Evolutionary conservation across 2,888 invertebrate genomes (phyloP), one percentile per base, ranked within the genome.

Genomic region (Ischnus inquisitorius): DNA sequence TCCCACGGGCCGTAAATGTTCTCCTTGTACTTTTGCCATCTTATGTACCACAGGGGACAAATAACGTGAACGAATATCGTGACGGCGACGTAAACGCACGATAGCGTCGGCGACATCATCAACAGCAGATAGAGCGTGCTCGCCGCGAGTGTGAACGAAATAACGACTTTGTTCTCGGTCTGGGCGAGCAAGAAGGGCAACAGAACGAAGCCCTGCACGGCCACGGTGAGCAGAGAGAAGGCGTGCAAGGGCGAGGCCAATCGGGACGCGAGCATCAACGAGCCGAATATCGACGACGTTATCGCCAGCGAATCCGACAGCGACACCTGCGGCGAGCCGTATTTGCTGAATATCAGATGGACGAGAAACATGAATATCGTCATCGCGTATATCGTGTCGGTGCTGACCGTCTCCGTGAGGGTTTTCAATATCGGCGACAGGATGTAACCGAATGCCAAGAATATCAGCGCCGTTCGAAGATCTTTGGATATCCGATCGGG

Each of bases 1-100:
- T 99, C 99, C 99, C 99, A 99, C 0, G 99, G 99, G 0, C 99
- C 99, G 93, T 99, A 97, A 85, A 98, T 99, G 93, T 98, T 99
- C 90, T 97, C 96, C 91, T 98, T 98, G 92, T 96, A 96, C 48
- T 94, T 96, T 91, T 97, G 97, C 94, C 96, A 97, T 74, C 94
- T 94, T 0, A 97, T 96, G 94, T 97, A 98, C 92, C 96, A 95
- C 2, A 95, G 91, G 0, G 98, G 98, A 91, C 97, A 97, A 69
- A 96, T 94, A 10, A 97, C 91, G 91, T 96, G 96, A 48, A 97
- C 94, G 89, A 97, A 95, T 10, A 95, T 85, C 8, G 96, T 94
- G 57, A 95, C 93, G 6, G 94, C 89, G 4, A 96, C 88, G 92
- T 97, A 97, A 85, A 96, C 94, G 85, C 94, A 94, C 1, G 96